Evolutionary conservation across 2,888 invertebrate species (phyloP).

Genomic region (Branchellion lobata): DNA sequence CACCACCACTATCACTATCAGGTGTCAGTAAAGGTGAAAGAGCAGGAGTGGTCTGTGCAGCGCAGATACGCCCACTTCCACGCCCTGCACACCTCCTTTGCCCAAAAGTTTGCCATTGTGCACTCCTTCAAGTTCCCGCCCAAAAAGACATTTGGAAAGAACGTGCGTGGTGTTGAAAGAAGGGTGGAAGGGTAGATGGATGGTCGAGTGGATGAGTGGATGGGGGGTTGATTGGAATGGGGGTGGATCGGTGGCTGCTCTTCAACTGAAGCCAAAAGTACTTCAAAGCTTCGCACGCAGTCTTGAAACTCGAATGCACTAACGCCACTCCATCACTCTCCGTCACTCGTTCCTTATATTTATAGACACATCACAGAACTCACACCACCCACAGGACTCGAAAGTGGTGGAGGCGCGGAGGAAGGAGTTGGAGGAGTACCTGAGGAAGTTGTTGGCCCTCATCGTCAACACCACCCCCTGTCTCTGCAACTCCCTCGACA

Average conservation of each 20-base stretch:
- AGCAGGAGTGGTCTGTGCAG: constrained; percentile 1
- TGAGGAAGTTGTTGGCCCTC: constrained; percentile 75
- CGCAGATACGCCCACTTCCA: not conserved
- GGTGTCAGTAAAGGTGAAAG: constrained; percentile 11
- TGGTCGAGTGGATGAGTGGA: too few species aligned
- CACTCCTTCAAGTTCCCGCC: constrained; percentile 3
- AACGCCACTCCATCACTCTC: too few species aligned
- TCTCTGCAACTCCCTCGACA: constrained; percentile 73
- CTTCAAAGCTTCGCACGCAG: too few species aligned
- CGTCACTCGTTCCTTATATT: too few species aligned
- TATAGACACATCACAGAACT: too few species aligned
- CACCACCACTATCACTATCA: too few species aligned
- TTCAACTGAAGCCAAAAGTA: too few species aligned
- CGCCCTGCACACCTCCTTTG: not conserved
- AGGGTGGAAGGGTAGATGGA: too few species aligned
- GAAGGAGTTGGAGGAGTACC: constrained; percentile 79
- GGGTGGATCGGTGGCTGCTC: too few species aligned
- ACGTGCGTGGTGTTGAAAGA: not conserved
- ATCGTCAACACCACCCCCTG: constrained; percentile 68
- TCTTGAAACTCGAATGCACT: too few species aligned
- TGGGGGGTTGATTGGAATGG: too few species aligned
- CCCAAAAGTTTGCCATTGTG: not conserved
- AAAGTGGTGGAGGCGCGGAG: constrained; percentile 82
- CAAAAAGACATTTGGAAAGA: constrained; percentile 5
- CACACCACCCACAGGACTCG: constrained; percentile 57